Evolutionary conservation across 2,113 vertebrate genomes (phyloP), one percentile per base, ranked within the genome.

Genomic region (Ptychochromis oligacanthus): DNA sequence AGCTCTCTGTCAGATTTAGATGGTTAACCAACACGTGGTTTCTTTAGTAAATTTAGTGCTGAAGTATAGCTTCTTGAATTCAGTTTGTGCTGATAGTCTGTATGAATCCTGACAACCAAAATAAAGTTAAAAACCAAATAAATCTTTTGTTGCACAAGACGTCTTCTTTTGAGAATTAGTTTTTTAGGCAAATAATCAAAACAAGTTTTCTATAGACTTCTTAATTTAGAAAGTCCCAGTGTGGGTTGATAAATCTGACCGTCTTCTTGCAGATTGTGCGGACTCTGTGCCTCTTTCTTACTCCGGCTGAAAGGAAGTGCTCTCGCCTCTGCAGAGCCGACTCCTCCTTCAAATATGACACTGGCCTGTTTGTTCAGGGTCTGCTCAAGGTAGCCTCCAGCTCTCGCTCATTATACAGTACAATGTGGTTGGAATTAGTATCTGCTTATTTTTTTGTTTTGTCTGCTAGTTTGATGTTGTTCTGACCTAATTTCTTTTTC

Each of bases 361-460:
- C 98, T 0, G 98, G 98, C 28, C 96, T 99, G 54, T 99, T 99
- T 91, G 97, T 99, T 59, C 98, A 99, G 95, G 98, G 98, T 28
- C 96, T 99, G 75, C 96, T 99, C 22, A 99, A 99, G 96, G 98
- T 99, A 97, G 34, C 26, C 67, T 31, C 26, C 46, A 34, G 11
- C 46, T n/a, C 46, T 20, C 43, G 4, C 70, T 38, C 60, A 62
- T 82, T 54, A 61, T 4, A 10, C 56, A 14, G 20, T 7, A 3
- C 22, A 10, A 1, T 24, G 60, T 31, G 14, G 31, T 76, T 38
- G 72, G 17, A 52, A 54, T 52, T 31, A 52, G 24, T 22, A 52
- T 70, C 9, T 28, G 24, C 24, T 10, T 18, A n/a, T 20, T 72
- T 24, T 52, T 52, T 52, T 40, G 18, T 58, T 67, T 40, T 54